Evolutionary conservation across 2,113 vertebrate species (phyloP).

Genomic region (Bostrychus sinensis): DNA sequence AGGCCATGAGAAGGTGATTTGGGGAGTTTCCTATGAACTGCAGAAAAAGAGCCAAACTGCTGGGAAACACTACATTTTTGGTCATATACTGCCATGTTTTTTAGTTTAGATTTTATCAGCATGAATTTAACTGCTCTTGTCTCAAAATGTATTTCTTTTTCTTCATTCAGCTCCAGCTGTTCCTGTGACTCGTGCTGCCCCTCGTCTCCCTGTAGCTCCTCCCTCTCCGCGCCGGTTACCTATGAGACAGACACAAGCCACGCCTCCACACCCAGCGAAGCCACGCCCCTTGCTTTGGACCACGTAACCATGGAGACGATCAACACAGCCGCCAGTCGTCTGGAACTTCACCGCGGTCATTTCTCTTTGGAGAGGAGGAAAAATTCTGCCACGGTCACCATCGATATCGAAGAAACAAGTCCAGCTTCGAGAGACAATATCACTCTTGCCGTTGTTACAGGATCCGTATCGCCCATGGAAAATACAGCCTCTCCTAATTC

Average conservation of each 20-base stretch:
- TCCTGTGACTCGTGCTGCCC: slow-evolving; percentile 89
- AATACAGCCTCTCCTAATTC: slow-evolving; percentile 21
- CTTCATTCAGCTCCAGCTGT: slow-evolving; percentile 79
- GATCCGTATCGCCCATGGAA: slow-evolving; percentile 30
- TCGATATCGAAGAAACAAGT: slow-evolving; percentile 12
- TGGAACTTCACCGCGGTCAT: slow-evolving; percentile 31
- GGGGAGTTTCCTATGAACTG: too few species aligned
- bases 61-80: too few species aligned
- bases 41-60: too few species aligned
- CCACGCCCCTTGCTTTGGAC: slow-evolving; percentile 45
- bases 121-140: background rate
- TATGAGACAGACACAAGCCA: slow-evolving; percentile 85
- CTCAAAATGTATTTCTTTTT: background rate
- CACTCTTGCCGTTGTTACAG: slow-evolving; percentile 51
- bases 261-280: slow-evolving; percentile 77
- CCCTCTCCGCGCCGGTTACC: slow-evolving; percentile 79
- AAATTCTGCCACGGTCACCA: background rate
- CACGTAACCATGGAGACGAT: slow-evolving; percentile 52
- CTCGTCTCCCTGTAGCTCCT: slow-evolving; percentile 86
- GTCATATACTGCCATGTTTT: too few species aligned
- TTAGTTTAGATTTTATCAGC: background rate
- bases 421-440: slow-evolving; percentile 32
- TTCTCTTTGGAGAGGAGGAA: slow-evolving; percentile 18
- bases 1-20: too few species aligned
- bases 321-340: slow-evolving; percentile 22